A percentile compares a stretch with the other conserved stretches of the same genome.
phyloP scores from a whole-genome alignment of 2,888 invertebrate species.

The Choreutis nemorana region DNA sequence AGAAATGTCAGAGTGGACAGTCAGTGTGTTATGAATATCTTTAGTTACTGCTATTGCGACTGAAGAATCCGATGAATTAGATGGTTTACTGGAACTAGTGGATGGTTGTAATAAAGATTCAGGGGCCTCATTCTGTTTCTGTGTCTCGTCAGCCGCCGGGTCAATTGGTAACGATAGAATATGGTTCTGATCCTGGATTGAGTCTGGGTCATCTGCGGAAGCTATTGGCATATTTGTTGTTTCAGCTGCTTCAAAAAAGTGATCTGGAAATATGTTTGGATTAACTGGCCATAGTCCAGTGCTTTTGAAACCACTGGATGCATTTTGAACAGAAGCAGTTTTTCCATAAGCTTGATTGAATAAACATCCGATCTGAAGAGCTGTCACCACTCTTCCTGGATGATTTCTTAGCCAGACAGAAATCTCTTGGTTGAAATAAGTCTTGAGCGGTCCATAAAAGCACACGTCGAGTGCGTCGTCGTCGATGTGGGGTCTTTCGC shows the following conservation, averaged over 20 bases:
- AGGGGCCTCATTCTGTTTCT: too few species aligned
- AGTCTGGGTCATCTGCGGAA: too few species aligned
- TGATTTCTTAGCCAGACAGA: slow-evolving; percentile 1
- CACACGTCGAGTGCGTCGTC: slow-evolving; percentile 24
- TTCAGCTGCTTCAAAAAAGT: slow-evolving; percentile 15
- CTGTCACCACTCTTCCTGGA: neutral
- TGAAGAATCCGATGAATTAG: too few species aligned
- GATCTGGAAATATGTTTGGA: slow-evolving; percentile 16
- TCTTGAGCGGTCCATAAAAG: slow-evolving; percentile 20
- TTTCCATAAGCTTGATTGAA: slow-evolving; percentile 2
- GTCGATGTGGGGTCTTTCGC: slow-evolving; percentile 14
- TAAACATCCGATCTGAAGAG: neutral
- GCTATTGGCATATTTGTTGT: slow-evolving; percentile 2
- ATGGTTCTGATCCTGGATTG: too few species aligned
- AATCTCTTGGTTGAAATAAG: slow-evolving; percentile 16
- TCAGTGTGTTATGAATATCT: too few species aligned
- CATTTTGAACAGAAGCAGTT: slow-evolving; percentile 1
- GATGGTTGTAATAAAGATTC: too few species aligned
- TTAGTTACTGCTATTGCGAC: too few species aligned
- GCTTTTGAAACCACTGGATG: neutral
- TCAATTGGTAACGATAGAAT: too few species aligned
- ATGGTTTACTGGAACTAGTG: too few species aligned
- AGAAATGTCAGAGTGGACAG: too few species aligned
- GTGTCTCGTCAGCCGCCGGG: too few species aligned
- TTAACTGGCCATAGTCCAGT: slow-evolving; percentile 14